phyloP scores from a whole-genome alignment of 2,888 invertebrate species.

The Glyphotaelius pellucidus region DNA sequence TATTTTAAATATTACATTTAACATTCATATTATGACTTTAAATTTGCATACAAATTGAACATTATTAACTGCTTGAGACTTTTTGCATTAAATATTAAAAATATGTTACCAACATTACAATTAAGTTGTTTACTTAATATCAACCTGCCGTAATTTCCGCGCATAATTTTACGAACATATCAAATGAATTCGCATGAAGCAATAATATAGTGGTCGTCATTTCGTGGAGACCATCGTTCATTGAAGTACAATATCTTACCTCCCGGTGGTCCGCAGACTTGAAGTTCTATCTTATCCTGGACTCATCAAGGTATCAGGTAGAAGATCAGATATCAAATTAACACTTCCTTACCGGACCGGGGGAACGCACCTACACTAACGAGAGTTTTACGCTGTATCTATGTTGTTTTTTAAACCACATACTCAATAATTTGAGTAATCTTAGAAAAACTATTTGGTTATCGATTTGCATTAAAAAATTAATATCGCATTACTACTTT shows the following conservation, averaged over 20 bases:
- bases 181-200: not conserved
- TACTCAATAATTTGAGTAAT: no score
- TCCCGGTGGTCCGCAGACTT: not conserved
- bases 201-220: not conserved
- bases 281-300: not conserved
- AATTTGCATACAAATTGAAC: not conserved
- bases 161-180: not conserved
- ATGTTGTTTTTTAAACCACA: no score
- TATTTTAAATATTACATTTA: not conserved
- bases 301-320: not conserved
- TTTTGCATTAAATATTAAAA: not conserved
- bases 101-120: not conserved
- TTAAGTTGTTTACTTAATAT: not conserved
- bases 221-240: not conserved
- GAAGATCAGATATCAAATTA: not conserved
- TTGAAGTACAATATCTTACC: not conserved
- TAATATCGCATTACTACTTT: no score
- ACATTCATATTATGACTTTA: not conserved
- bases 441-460: no score
- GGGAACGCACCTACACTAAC: no score
- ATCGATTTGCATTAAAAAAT: no score
- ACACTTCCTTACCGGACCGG: no score
- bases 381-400: no score
- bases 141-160: not conserved
- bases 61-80: not conserved